Evolutionary conservation across 2,113 vertebrate species (phyloP), one percentile per base, ranked within the genome.

Genomic region (Monarcha castaneiventris): DNA sequence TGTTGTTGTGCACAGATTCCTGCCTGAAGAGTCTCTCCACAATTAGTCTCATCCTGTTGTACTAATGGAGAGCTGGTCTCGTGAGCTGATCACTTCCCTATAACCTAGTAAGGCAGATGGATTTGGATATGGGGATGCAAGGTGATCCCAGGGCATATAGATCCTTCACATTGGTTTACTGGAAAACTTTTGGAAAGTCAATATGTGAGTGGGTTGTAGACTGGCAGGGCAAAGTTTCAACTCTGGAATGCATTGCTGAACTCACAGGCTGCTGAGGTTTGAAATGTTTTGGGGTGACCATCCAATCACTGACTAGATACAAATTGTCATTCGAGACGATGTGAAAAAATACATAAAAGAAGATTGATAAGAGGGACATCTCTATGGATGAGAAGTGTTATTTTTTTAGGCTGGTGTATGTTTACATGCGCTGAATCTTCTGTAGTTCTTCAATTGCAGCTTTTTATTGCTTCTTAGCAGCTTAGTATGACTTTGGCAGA

Each of bases 401-500:
- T 76, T 71, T 85, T 37, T 92, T 85, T 35, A 80, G 26, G 20
- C 29, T 64, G 26, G 11, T 52, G 3, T 77, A 19, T 92, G 59
- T 86, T 90, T 95, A 69, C 55, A 62, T 86, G 63, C 39, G 22
- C 29, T 16, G 35, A 56, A 44, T 89, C 41, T 79, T 91, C 46
- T 71, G 43, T 74, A 54, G 29, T 58, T 88, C 66, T 89, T 64
- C 66, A 81, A 11, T n/a, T 89, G 59, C 49, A 78, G 62, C n/a
- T 87, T 94, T 92, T 87, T 95, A 95, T 87, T 91, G 69, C 84
- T 92, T 78, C 84, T 78, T 82, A 84, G 73, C 56, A 78, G 33
- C 73, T 90, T 51, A 69, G n/a, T 76, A 9, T 79, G 69, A 68
- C 49, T 95, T 72, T 52, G 55, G 29, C 59, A 87, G 93, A 87